Conservation (phyloP, 2,888 invertebrate genomes). For the Pachymerium ferrugineum region DNA sequence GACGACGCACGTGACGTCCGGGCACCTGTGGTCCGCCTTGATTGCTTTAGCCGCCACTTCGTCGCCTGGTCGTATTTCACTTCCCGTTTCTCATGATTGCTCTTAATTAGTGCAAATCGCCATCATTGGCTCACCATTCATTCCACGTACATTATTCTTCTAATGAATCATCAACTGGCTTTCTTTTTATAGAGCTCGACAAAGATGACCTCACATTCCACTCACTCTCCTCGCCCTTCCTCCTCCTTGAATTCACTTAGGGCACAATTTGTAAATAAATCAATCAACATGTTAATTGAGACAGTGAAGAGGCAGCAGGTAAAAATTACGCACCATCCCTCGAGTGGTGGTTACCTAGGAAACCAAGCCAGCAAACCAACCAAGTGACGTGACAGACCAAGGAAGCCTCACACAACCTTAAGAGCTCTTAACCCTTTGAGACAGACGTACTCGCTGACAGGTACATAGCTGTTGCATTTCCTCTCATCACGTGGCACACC, state of each 20-base stretch:
- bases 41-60: constrained; percentile 2
- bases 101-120: constrained; percentile 14
- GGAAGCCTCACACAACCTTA: constrained; percentile 9
- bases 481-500: constrained; percentile 25
- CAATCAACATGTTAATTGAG: constrained; percentile 8
- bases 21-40: constrained; percentile 6
- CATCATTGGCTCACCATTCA: constrained; percentile 25
- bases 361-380: not conserved
- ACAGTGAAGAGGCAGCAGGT: constrained; percentile 9
- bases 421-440: constrained; percentile 30
- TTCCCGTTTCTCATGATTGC: constrained; percentile 2
- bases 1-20: constrained; percentile 17
- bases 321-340: not conserved
- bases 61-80: constrained; percentile 11
- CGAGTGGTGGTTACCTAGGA: not conserved
- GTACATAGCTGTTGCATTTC: constrained; percentile 31
- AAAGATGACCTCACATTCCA: constrained; percentile 14
- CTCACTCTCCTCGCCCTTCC: not conserved
- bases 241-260: no score
- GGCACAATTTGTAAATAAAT: not conserved
- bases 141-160: constrained; percentile 15
- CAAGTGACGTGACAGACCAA: constrained; percentile 1
- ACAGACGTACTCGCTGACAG: constrained; percentile 20
- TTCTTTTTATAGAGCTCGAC: constrained; percentile 7
- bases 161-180: constrained; percentile 2